Evolutionary conservation across 2,113 vertebrate species (phyloP).

Genomic region (Sturnira hondurensis): DNA sequence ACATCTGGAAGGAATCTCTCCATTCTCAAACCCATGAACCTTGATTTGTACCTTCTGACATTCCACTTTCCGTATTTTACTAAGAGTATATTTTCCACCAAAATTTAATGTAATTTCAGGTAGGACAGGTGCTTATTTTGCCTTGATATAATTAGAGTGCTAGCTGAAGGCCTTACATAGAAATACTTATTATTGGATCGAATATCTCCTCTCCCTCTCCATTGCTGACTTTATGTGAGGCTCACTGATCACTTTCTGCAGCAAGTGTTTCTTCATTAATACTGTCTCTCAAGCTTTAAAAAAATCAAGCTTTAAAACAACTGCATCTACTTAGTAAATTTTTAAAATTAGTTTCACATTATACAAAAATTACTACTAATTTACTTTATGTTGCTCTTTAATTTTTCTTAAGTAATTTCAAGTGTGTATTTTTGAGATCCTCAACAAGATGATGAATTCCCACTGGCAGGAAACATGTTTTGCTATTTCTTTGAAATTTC

Average conservation of each 20-base stretch:
- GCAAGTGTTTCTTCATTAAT: background rate
- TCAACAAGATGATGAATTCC: background rate
- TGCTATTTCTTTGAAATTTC: slow-evolving; percentile 24
- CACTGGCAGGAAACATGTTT: background rate
- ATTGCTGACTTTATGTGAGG: background rate
- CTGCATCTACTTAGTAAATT: background rate
- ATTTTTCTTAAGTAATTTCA: slow-evolving; percentile 23
- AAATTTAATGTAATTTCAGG: slow-evolving; percentile 13
- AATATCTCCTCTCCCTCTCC: background rate
- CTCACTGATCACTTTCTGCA: background rate
- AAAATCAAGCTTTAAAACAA: background rate
- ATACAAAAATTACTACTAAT: background rate
- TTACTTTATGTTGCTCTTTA: background rate
- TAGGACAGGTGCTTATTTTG: background rate
- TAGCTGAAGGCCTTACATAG: background rate
- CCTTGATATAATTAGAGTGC: background rate
- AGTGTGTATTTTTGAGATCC: background rate
- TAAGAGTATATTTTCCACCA: background rate
- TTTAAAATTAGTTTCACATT: background rate
- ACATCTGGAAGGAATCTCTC: background rate
- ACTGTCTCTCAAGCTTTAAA: background rate
- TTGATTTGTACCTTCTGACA: background rate
- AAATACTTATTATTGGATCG: slow-evolving; percentile 13
- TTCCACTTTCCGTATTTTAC: slow-evolving; percentile 12
- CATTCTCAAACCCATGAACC: background rate